Base-by-base conservation (phyloP, 2,113 vertebrate genomes). In the Microcebus ravelobensis region DNA sequence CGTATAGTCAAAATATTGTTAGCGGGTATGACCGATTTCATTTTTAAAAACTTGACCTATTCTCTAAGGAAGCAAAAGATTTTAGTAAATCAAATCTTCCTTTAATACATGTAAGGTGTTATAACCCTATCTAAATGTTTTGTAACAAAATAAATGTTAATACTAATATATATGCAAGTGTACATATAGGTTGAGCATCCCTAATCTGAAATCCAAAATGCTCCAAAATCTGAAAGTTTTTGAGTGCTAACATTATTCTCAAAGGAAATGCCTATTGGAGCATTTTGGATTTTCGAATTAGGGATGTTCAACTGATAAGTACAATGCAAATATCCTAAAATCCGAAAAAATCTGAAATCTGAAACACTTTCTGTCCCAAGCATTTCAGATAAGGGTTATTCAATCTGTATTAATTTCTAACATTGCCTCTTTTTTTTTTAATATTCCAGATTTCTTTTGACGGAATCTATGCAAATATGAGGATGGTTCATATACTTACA, bases 381-480 rank as follows among this genome's bases (percentile, higher is more conserved):
- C 71, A 48, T 74, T 48, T 74, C 42, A 74, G 42, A 48, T 74
- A 31, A 74, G 71, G 25, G 14, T 15, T 42, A 74, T 45, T 48
- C 25, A 74, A 29, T 17, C 42, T 45, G 25, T 76, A 76, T 27
- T 76, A 31, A 65, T 90, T 95, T 87, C 55, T 92, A 83, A 84
- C 92, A 71, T 27, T 90, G 14, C 34, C 80, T 42, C 81, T 95
- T 55, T 57, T 87, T 97, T 57, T 88, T 97, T 97, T 96, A 95
- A 73, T 96, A 97, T 98, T 99, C 84, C 98, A 99, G 99, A 99
- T 99, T 98, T 99, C 99, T 97, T 99, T 99, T 96, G 99, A 99
- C 98, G 99, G 99, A 96, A 99, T 99, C 98, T 99, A 99, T 99
- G 99, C 99, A 99, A 99, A 99, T 98, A 99, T 99, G 99, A 99